These are phyloP conservation scores for Lepisosteus osseus DNA, from an alignment of 2,113 vertebrate species.

Conservation along the genomic window DNA sequence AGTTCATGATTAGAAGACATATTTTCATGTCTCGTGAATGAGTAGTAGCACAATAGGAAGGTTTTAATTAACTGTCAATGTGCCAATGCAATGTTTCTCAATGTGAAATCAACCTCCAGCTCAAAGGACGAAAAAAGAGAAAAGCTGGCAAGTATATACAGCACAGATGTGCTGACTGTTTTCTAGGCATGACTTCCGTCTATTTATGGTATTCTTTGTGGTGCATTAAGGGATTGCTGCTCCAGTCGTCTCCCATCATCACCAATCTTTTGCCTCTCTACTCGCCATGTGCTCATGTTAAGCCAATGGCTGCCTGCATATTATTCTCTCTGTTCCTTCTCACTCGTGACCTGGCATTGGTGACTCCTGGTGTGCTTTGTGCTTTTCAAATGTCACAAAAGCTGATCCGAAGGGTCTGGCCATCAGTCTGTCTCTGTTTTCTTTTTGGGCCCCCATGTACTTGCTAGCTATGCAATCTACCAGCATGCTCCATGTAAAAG, in stretches of 20 bases:
- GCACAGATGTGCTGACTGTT: constrained; percentile 52
- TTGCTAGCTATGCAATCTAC: constrained; percentile 62
- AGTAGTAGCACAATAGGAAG: not conserved
- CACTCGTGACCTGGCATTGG: constrained; percentile 25
- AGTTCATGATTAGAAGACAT: no score
- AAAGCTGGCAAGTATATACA: constrained; percentile 81
- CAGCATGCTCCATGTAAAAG: constrained; percentile 68
- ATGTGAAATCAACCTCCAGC: constrained; percentile 49
- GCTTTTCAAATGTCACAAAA: constrained; percentile 54
- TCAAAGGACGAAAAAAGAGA: constrained; percentile 61
- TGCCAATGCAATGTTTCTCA: constrained; percentile 39
- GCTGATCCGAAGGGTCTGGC: constrained; percentile 46
- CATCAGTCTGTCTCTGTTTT: constrained; percentile 33
- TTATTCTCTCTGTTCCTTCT: constrained; percentile 38
- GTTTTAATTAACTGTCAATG: constrained; percentile 13
- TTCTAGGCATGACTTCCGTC: constrained; percentile 71
- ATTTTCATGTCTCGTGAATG: not conserved
- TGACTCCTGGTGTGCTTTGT: constrained; percentile 44
- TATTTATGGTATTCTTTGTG: constrained; percentile 52
- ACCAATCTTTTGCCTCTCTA: constrained; percentile 32
- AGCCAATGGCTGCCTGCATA: constrained; percentile 55
- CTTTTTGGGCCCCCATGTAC: constrained; percentile 36
- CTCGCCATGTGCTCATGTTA: constrained; percentile 42
- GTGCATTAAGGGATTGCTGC: constrained; percentile 32
- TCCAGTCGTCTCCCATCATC: constrained; percentile 44